A percentile compares a stretch with the other conserved stretches of the same genome.
phyloP scores from a whole-genome alignment of 2,888 invertebrate genomes.

The Parelbella ahira region DNA sequence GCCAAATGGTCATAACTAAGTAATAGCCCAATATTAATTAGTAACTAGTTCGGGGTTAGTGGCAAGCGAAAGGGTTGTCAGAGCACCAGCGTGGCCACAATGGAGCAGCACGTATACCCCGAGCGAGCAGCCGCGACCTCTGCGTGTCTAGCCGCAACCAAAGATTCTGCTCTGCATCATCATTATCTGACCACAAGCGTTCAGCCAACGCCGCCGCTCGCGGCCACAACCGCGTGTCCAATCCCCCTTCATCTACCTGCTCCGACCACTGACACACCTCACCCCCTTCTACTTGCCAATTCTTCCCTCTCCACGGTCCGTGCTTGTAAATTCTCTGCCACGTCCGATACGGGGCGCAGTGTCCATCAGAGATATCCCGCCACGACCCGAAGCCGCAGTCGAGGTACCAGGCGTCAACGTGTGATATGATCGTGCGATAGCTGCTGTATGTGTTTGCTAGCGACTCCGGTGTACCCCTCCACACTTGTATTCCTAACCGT shows the following conservation, averaged over 20 bases:
- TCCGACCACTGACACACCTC: slow-evolving; percentile 43
- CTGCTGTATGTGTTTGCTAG: slow-evolving; percentile 89
- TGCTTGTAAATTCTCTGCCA: slow-evolving; percentile 94
- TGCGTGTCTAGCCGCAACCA: slow-evolving; percentile 84
- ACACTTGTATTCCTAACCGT: slow-evolving; percentile 85
- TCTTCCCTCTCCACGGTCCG: slow-evolving; percentile 83
- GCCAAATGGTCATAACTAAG: no score
- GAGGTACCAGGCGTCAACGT: slow-evolving; percentile 93
- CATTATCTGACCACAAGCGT: slow-evolving; percentile 84
- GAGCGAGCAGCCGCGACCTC: slow-evolving; percentile 81
- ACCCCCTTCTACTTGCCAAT: slow-evolving; percentile 37
- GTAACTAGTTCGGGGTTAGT: no score
- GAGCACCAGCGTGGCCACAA: slow-evolving; percentile 89
- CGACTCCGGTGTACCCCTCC: slow-evolving; percentile 91
- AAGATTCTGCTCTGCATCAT: slow-evolving; percentile 74
- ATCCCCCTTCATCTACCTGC: slow-evolving; percentile 71
- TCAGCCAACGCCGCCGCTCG: slow-evolving; percentile 90
- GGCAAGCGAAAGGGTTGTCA: slow-evolving; percentile 87
- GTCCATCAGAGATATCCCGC: slow-evolving; percentile 90
- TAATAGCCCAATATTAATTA: no score
- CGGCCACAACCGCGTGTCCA: slow-evolving; percentile 92
- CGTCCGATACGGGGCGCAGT: slow-evolving; percentile 91
- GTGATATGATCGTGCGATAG: slow-evolving; percentile 88
- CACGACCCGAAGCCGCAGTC: slow-evolving; percentile 93
- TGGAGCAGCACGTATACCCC: slow-evolving; percentile 84